Conservation (phyloP, 2,113 vertebrate genomes). For the cat (Felis catus) region F.catus_Fca126_mat1.0 CM031419.1:39929501-39930000, state of each 20-base stretch:
- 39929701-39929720: neutral
- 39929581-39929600: neutral
- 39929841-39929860: neutral
- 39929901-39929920: neutral
- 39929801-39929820: neutral
- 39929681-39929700: neutral
- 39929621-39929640: neutral
- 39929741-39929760: neutral
- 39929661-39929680: neutral
- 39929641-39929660: neutral
- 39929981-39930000: neutral
- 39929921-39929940: neutral
- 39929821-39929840: conserved; percentile 4
- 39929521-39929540: neutral
- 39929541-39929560: neutral
- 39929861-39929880: neutral
- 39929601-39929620: neutral
- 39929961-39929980: conserved; percentile 22
- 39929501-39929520: neutral
- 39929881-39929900: neutral
- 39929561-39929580: neutral
- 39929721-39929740: neutral
- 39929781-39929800: conserved; percentile 4
- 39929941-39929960: neutral
- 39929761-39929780: neutral